These are phyloP conservation scores for Paguma larvata DNA, from an alignment of 2,797 vertebrate species.

Conservation along the genomic window DNA sequence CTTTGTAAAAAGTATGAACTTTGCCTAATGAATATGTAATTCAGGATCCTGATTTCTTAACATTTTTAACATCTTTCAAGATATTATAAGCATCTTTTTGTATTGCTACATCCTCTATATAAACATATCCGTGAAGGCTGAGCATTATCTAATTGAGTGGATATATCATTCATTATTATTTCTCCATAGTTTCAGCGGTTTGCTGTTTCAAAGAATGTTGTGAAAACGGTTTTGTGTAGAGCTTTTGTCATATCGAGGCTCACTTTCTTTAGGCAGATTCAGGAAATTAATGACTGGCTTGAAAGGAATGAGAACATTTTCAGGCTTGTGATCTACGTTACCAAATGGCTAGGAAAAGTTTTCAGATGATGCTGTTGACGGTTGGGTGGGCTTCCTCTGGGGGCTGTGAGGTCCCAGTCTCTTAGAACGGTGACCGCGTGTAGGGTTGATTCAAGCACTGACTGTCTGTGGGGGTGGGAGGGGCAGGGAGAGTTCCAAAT, in stretches of 20 bases:
- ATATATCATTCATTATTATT: neutral
- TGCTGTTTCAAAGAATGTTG: neutral
- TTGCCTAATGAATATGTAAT: neutral
- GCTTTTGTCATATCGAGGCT: neutral
- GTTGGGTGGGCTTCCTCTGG: neutral
- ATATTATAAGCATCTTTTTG: neutral
- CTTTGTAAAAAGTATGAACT: neutral
- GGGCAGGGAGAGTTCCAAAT: neutral
- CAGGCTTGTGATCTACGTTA: neutral
- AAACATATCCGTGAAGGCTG: neutral
- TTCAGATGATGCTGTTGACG: neutral
- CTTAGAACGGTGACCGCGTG: neutral
- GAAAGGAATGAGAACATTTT: neutral
- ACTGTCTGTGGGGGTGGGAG: no score
- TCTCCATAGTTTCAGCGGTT: neutral
- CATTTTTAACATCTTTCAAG: neutral
- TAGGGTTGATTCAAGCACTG: neutral
- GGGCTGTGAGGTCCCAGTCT: neutral
- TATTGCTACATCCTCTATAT: neutral
- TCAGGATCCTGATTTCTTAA: neutral
- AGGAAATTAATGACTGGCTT: neutral
- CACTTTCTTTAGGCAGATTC: neutral
- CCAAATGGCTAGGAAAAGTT: neutral
- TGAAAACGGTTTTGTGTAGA: neutral
- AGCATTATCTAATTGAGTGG: neutral